phyloP scores from a whole-genome alignment of 2,797 vertebrate genomes.

The Ctenochaetus hawaiiensis region DNA sequence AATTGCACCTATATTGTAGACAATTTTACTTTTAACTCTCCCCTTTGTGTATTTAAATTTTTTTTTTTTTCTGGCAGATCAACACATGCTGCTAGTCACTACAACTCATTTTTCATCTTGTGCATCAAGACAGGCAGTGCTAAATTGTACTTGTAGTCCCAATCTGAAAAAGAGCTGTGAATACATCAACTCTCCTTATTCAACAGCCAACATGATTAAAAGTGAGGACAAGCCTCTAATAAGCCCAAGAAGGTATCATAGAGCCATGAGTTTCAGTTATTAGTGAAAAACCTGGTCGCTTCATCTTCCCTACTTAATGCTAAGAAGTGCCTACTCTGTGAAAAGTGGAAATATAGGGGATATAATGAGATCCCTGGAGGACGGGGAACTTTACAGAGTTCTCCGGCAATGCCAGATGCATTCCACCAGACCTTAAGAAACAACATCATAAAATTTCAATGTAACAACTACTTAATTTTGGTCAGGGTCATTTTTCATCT shows the following conservation, averaged over 20 bases:
- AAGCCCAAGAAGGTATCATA: conserved; percentile 72
- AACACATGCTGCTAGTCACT: conserved; percentile 28
- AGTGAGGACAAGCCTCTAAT: conserved; percentile 75
- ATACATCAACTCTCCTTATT: conserved; percentile 67
- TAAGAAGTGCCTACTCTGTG: conserved; percentile 84
- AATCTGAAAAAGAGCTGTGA: conserved; percentile 50
- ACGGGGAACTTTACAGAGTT: conserved; percentile 78
- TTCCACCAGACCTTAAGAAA: conserved; percentile 80
- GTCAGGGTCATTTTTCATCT: conserved; percentile 79
- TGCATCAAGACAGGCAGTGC: conserved; percentile 32
- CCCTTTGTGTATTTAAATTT: conserved; percentile 28
- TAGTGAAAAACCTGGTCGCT: conserved; percentile 74
- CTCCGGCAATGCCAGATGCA: conserved; percentile 79
- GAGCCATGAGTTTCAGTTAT: conserved; percentile 75
- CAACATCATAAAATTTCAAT: conserved; percentile 81
- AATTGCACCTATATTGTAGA: conserved; percentile 51
- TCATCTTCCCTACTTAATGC: conserved; percentile 80
- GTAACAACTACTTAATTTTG: conserved; percentile 81
- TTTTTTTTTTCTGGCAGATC: conserved; percentile 23
- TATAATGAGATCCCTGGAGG: conserved; percentile 87
- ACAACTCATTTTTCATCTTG: conserved; percentile 57
- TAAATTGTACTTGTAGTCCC: conserved; percentile 59
- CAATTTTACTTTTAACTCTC: conserved; percentile 40
- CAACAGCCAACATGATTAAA: conserved; percentile 71
- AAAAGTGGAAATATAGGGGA: conserved; percentile 81